phyloP scores from a whole-genome alignment of 2,113 vertebrate species.

The Neolamprologus hecqui region DNA sequence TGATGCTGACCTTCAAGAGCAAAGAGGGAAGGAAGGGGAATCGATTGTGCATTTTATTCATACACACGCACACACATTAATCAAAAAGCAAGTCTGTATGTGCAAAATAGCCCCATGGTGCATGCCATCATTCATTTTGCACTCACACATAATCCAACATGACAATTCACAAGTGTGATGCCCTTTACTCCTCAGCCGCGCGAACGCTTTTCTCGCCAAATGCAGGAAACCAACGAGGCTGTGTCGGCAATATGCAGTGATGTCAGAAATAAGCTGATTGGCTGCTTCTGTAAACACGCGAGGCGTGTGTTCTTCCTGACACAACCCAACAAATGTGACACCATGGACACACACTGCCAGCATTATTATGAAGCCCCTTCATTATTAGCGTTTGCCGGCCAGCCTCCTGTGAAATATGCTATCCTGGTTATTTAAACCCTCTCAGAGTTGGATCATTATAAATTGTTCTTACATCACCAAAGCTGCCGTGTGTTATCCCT shows the following conservation, averaged over 20 bases:
- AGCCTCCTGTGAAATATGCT: slow-evolving; percentile 25
- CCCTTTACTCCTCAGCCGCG: neutral
- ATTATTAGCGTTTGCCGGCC: slow-evolving; percentile 12
- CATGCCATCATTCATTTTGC: slow-evolving; percentile 31
- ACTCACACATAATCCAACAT: slow-evolving; percentile 41
- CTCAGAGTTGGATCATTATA: slow-evolving; percentile 18
- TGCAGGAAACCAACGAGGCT: neutral
- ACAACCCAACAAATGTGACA: neutral
- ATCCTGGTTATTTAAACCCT: slow-evolving; percentile 13
- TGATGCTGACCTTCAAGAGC: slow-evolving; percentile 60
- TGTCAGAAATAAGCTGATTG: slow-evolving; percentile 14
- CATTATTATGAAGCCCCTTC: neutral
- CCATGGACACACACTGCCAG: neutral
- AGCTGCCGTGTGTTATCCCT: neutral
- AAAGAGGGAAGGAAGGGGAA: slow-evolving; percentile 37
- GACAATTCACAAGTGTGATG: slow-evolving; percentile 9
- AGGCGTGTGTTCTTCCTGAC: neutral
- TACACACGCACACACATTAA: slow-evolving; percentile 56
- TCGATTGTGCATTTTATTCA: slow-evolving; percentile 63
- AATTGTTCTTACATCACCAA: neutral
- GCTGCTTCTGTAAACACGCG: slow-evolving; percentile 11
- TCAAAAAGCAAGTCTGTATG: slow-evolving; percentile 36
- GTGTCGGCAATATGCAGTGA: neutral
- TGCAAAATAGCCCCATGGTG: slow-evolving; percentile 18
- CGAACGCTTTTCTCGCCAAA: neutral